Conservation (phyloP, 1,140 invertebrate species). For the Listronotus bonariensis region DNA sequence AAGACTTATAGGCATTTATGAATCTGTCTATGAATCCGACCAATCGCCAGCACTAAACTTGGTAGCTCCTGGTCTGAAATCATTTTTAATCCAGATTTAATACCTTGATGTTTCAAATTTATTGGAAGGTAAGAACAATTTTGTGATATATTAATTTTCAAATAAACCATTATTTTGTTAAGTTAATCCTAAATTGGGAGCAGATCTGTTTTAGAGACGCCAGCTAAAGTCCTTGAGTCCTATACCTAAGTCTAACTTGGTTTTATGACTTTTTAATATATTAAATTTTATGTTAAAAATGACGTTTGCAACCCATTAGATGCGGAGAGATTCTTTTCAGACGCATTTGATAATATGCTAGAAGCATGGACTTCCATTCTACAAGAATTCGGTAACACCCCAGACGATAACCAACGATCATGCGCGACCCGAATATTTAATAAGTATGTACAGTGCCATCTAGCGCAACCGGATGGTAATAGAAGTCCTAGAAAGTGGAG, state of each 20-base stretch:
- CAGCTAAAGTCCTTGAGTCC: no score
- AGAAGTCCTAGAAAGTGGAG: constrained; percentile 57
- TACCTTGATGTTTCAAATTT: constrained; percentile 83
- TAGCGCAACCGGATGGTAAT: constrained; percentile 80
- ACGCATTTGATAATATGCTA: constrained; percentile 81
- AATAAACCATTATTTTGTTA: not conserved
- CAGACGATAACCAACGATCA: constrained; percentile 58
- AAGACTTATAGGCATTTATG: constrained; percentile 72
- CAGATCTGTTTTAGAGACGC: no score
- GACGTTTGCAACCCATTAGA: no score
- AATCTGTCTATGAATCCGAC: constrained; percentile 70
- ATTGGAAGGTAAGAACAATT: constrained; percentile 69
- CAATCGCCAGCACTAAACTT: constrained; percentile 68
- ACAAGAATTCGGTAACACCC: constrained; percentile 55
- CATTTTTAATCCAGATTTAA: constrained; percentile 72
- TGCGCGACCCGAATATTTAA: constrained; percentile 70
- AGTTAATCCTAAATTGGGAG: no score
- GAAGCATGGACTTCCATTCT: constrained; percentile 76
- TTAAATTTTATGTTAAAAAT: no score
- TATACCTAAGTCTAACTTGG: no score
- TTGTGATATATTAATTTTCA: no score
- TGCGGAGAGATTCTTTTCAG: constrained; percentile 73
- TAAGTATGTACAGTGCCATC: constrained; percentile 77
- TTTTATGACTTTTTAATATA: no score
- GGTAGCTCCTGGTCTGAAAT: constrained; percentile 73